Evolutionary conservation across 2,797 vertebrate species (phyloP).

Genomic region (Xiphophorus birchmanni): DNA sequence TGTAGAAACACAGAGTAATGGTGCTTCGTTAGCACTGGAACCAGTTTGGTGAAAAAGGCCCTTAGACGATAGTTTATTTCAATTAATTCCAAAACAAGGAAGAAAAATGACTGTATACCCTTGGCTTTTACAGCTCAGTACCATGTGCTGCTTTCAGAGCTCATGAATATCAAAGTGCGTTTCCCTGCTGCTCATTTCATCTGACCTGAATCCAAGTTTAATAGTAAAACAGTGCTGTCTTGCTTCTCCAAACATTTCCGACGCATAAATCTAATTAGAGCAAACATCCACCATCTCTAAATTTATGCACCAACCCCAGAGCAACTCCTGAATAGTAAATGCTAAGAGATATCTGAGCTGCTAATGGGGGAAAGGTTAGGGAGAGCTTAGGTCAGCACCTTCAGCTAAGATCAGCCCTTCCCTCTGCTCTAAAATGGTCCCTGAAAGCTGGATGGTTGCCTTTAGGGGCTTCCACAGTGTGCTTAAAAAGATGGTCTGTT

Average conservation of each 20-base stretch:
- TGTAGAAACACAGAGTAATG: not conserved
- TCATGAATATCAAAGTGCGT: slow-evolving; percentile 67
- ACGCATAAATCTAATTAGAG: slow-evolving; percentile 75
- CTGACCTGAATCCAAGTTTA: slow-evolving; percentile 69
- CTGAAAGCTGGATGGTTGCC: slow-evolving; percentile 52
- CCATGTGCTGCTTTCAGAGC: slow-evolving; percentile 59
- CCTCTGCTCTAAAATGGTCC: slow-evolving; percentile 53
- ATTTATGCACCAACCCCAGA: slow-evolving; percentile 68
- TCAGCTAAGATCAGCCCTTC: slow-evolving; percentile 57
- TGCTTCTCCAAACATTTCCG: slow-evolving; percentile 71
- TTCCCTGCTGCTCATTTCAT: slow-evolving; percentile 63
- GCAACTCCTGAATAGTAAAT: slow-evolving; percentile 67
- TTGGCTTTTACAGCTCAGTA: slow-evolving; percentile 36
- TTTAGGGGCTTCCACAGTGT: slow-evolving; percentile 62
- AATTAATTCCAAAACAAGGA: not conserved
- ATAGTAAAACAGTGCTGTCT: slow-evolving; percentile 68
- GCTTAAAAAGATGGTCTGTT: slow-evolving; percentile 56
- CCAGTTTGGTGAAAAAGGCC: not conserved
- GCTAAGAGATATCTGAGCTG: slow-evolving; percentile 66
- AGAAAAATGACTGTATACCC: not conserved
- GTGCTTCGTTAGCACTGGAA: not conserved
- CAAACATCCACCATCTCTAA: slow-evolving; percentile 70
- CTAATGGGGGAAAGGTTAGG: slow-evolving; percentile 71
- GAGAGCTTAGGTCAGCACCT: slow-evolving; percentile 79
- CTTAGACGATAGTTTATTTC: not conserved